Percentiles rank a stretch among this genome's conserved stretches.
phyloP scores from a whole-genome alignment of 2,888 invertebrate genomes.

The Pammene aurita region DNA sequence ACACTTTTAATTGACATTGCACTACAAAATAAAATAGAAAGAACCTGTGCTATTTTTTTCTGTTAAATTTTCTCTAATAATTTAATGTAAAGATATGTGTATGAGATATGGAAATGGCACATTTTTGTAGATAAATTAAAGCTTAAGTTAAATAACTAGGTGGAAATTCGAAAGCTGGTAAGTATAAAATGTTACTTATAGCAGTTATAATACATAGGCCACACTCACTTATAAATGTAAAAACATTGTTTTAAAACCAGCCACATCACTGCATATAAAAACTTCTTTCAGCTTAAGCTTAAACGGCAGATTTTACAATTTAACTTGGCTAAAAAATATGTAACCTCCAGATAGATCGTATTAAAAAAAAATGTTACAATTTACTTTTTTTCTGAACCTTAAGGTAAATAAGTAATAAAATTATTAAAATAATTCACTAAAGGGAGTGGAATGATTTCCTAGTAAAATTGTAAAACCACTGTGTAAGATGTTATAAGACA shows the following conservation, averaged over 20 bases:
- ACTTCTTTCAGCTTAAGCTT: constrained; percentile 2
- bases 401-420: no score
- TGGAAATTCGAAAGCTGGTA: constrained; percentile 37
- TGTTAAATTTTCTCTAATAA: constrained; percentile 38
- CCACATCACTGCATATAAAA: constrained; percentile 11
- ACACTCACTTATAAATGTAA: constrained; percentile 40
- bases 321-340: not conserved
- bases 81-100: constrained; percentile 52
- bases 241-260: constrained; percentile 36
- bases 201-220: constrained; percentile 42
- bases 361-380: no score
- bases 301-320: constrained; percentile 3
- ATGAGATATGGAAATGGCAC: constrained; percentile 56
- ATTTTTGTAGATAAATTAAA: constrained; percentile 47
- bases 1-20: constrained; percentile 48
- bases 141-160: constrained; percentile 41
- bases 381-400: no score
- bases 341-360: no score
- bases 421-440: no score
- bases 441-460: no score
- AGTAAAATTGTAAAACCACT: constrained; percentile 16
- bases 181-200: constrained; percentile 36
- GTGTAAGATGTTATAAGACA: not conserved
- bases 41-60: constrained; percentile 50
- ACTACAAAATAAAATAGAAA: constrained; percentile 51